phyloP scores from a whole-genome alignment of 2,113 vertebrate species.

The Cathartes aura region DNA sequence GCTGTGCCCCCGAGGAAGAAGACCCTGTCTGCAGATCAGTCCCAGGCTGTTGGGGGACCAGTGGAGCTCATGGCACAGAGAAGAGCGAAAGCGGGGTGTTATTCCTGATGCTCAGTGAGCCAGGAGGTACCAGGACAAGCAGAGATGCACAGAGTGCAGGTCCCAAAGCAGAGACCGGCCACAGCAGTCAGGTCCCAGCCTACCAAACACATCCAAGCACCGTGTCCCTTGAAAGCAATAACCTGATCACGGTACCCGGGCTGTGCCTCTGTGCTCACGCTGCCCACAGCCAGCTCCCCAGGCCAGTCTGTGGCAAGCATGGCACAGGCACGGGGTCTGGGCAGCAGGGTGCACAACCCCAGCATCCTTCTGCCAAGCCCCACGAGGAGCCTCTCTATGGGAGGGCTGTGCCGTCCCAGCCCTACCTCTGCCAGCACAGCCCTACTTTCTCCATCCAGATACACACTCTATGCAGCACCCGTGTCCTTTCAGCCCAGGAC shows the following conservation, averaged over 20 bases:
- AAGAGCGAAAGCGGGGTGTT: fast-evolving
- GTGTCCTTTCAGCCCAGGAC: not conserved
- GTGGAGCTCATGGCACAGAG: not conserved
- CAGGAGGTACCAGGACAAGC: not conserved
- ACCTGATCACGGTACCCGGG: fast-evolving
- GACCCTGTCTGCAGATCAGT: not conserved
- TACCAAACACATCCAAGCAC: not conserved
- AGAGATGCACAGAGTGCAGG: not conserved
- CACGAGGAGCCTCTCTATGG: fast-evolving
- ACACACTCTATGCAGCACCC: fast-evolving
- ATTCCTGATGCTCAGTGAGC: not conserved
- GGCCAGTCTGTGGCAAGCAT: not conserved
- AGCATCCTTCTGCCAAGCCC: not conserved
- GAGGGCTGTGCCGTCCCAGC: not conserved
- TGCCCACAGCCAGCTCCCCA: not conserved
- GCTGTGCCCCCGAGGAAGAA: not conserved
- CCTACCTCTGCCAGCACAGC: not conserved
- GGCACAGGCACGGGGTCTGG: fast-evolving
- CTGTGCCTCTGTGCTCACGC: fast-evolving
- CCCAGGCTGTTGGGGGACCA: not conserved
- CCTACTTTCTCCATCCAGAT: not conserved
- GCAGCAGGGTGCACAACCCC: fast-evolving
- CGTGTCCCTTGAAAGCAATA: not conserved
- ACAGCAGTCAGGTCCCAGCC: not conserved
- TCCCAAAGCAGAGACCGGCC: not conserved